Percentiles rank a stretch among this genome's conserved stretches.
These are phyloP conservation scores for Melanerpes aurifrons DNA, from an alignment of 2,113 vertebrate species.

Conservation along the genomic window DNA sequence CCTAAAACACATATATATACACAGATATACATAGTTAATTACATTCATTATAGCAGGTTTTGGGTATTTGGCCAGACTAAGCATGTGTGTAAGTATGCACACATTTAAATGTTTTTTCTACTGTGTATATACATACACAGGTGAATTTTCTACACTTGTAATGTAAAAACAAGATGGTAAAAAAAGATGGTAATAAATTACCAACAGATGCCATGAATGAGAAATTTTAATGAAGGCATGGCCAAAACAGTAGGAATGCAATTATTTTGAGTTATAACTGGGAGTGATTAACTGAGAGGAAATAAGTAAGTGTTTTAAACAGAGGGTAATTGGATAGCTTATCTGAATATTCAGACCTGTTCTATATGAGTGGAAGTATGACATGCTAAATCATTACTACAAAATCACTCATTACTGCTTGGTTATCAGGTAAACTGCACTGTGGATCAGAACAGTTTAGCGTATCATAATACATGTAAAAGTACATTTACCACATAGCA, in stretches of 20 bases:
- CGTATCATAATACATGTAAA: not conserved
- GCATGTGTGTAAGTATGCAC: not conserved
- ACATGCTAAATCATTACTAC: not conserved
- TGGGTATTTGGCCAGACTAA: not conserved
- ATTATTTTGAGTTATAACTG: constrained; percentile 5
- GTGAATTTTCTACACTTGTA: not conserved
- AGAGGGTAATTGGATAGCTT: not conserved
- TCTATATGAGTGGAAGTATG: not conserved
- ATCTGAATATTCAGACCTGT: not conserved
- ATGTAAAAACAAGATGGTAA: not conserved
- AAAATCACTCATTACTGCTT: not conserved
- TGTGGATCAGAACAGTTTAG: not conserved
- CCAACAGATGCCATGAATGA: not conserved
- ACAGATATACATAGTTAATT: not conserved
- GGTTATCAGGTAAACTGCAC: not conserved
- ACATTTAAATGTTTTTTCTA: not conserved
- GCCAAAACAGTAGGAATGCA: not conserved
- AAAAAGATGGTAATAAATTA: not conserved
- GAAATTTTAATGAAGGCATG: not conserved
- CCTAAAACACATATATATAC: not conserved
- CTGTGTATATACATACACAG: not conserved
- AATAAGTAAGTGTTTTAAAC: not conserved
- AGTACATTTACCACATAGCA: not conserved
- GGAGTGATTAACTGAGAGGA: constrained; percentile 21
- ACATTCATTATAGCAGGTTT: not conserved